Base-by-base conservation (phyloP, 2,797 vertebrate species). In the Molothrus aeneus region DNA sequence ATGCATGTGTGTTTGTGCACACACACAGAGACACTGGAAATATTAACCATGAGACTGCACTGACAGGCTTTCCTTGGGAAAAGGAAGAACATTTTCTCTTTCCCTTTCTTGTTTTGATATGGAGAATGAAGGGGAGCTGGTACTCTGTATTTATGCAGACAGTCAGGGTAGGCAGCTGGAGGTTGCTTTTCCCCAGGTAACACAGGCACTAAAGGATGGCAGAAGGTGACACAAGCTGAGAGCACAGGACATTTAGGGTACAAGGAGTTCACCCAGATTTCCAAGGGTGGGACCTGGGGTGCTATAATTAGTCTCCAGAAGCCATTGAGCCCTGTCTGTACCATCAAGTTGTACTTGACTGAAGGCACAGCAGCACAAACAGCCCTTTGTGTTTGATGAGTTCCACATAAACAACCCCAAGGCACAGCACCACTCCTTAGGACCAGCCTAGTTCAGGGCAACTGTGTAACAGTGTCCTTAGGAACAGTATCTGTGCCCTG, bases 241-340 rank as follows among this genome's bases (percentile, higher is more conserved):
- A 48, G 84, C 13, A 32, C 31, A 42, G 18, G 69, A 54, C 38
- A 2, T 0, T 29, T 6, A 61, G n/a, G 7, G 65, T 6, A 48
- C 3, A 29, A 54, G 24, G 51, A 92, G 77, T 40, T 59, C 85
- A 56, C 84, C 2, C 0, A n/a, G 65, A 82, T 42, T 51, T 66
- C 88, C 13, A 57, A 86, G 80, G 71, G 75, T 84, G 64, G 63
- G 59, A 81, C 60, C 40, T 7, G 17, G 88, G 61, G 69, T 59
- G 50, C 86, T 94, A 93, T 75, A 93, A 95, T 69, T 92, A 94
- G 66, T 63, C 83, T 14, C 66, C 90, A 84, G 63, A 83, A 88
- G 47, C 88, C 80, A 57, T 9, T 25, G 29, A 71, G 69, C 3
- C 0, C 64, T 65, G 45, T 11, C 45, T 4, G 65, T 13, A 88